Base-by-base conservation (phyloP, 2,888 invertebrate species). In the Platycheirus rosarum region DNA sequence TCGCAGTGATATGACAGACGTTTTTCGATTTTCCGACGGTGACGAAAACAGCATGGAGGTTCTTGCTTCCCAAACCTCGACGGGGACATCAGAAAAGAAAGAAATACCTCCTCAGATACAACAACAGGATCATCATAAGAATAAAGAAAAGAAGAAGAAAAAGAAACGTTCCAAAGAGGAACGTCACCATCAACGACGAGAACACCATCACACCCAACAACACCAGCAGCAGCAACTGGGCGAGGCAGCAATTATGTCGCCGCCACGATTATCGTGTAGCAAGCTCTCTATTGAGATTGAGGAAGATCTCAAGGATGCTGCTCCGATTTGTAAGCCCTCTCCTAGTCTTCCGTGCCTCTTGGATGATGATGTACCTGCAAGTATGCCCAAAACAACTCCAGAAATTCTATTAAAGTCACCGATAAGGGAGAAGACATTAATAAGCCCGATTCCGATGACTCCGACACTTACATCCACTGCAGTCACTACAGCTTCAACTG, bases 91-190 rank as follows among this genome's bases (percentile, higher is more conserved):
- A 9, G 86, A 89, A 73, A 85, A 88, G 9, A 86, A 89, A 6
- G 89, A 89, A 0, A 86, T 89, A n/a, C 32, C 46, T 13, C 65
- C n/a, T 16, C 79, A 14, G 29, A 42, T 14, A 2, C 49, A 35
- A n/a, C 70, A 75, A 86, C 87, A 92, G 86, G 92, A 91, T 85
- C 88, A 92, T 86, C 91, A 92, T 89, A 93, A 95, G 85, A 91
- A 91, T 62, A 95, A 94, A 87, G 95, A 96, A 86, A 95, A 95
- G 90, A 96, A 95, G 90, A 96, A 96, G 91, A 96, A 96, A 89
- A 94, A 95, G 86, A 96, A 96, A 89, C 95, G 94, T 87, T 95
- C 93, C 65, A 95, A 94, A 88, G 96, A 96, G 86, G 96, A 96
- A 79, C 93, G 93, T 84, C 93, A 94, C 85, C 93, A 92, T 86